These are phyloP conservation scores for Characodon lateralis DNA, from an alignment of 2,797 vertebrate species.

Conservation along the genomic window DNA sequence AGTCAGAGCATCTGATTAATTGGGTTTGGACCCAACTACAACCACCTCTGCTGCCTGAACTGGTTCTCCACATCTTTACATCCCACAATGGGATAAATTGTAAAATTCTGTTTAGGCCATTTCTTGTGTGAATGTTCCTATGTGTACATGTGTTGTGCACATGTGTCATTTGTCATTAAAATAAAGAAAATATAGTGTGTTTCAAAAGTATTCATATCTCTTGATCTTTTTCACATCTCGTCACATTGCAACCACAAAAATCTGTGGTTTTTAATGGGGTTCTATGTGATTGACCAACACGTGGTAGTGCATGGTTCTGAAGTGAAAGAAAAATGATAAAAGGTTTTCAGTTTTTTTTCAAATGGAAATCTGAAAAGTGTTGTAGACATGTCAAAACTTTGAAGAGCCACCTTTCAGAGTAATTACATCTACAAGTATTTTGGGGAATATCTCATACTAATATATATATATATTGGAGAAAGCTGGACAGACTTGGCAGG, in stretches of 20 bases:
- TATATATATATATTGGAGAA: too few relatives aligned
- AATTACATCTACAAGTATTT: neutral
- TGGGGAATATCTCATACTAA: neutral
- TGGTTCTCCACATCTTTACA: constrained; percentile 20
- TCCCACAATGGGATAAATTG: constrained; percentile 47
- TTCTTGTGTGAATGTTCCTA: constrained; percentile 1
- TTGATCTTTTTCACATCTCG: neutral
- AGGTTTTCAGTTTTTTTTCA: neutral
- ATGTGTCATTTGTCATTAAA: neutral
- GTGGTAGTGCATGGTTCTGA: neutral
- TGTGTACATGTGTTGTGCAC: neutral
- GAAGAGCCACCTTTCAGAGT: neutral
- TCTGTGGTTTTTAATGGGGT: neutral
- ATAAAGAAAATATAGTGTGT: neutral
- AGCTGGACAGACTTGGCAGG: too few relatives aligned
- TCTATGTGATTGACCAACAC: neutral
- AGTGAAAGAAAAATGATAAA: constrained; percentile 15
- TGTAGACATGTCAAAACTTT: neutral
- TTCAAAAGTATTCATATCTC: neutral
- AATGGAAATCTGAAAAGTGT: neutral
- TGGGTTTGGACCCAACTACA: constrained; percentile 83
- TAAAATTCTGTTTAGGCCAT: constrained; percentile 35
- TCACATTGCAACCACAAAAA: neutral
- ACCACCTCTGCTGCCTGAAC: constrained; percentile 72
- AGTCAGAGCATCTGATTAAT: constrained; percentile 95